phyloP scores from a whole-genome alignment of 2,797 vertebrate species.

The Semotilus atromaculatus region DNA sequence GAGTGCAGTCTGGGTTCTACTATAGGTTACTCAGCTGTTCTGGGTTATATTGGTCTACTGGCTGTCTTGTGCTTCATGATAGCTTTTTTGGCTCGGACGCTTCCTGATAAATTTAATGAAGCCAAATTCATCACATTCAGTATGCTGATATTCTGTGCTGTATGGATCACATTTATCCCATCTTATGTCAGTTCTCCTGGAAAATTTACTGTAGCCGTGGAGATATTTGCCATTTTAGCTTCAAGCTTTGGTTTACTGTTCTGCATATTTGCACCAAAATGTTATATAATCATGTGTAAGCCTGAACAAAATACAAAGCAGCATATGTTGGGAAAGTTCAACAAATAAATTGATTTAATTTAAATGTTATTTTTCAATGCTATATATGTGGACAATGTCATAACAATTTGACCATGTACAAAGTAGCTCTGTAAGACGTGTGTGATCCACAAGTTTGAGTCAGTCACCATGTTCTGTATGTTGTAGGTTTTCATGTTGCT shows the following conservation, averaged over 20 bases:
- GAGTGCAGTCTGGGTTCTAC: conserved; percentile 65
- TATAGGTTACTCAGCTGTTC: conserved; percentile 62
- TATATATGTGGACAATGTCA: neutral
- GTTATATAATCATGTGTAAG: conserved; percentile 64
- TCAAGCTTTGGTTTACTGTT: conserved; percentile 65
- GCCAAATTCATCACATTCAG: conserved; percentile 68
- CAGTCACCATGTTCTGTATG: neutral
- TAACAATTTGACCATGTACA: neutral
- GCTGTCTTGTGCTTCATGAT: conserved; percentile 61
- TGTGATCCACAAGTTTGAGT: neutral
- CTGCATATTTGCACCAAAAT: conserved; percentile 68
- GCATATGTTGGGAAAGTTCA: conserved; percentile 61
- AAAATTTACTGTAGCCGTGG: conserved; percentile 65
- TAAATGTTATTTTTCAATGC: neutral
- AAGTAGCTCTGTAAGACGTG: neutral
- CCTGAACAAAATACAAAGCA: conserved; percentile 67
- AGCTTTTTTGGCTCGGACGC: conserved; percentile 60
- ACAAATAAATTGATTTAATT: neutral
- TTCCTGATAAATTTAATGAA: conserved; percentile 66
- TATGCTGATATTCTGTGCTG: conserved; percentile 66
- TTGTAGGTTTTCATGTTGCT: neutral
- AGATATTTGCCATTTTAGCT: conserved; percentile 64
- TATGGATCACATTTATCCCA: conserved; percentile 66
- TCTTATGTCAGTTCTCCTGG: conserved; percentile 65
- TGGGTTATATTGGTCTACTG: conserved; percentile 63